Percentiles rank a stretch among this genome's conserved stretches.
phyloP scores from a whole-genome alignment of 2,888 invertebrate species.

The Miltochrista miniata region DNA sequence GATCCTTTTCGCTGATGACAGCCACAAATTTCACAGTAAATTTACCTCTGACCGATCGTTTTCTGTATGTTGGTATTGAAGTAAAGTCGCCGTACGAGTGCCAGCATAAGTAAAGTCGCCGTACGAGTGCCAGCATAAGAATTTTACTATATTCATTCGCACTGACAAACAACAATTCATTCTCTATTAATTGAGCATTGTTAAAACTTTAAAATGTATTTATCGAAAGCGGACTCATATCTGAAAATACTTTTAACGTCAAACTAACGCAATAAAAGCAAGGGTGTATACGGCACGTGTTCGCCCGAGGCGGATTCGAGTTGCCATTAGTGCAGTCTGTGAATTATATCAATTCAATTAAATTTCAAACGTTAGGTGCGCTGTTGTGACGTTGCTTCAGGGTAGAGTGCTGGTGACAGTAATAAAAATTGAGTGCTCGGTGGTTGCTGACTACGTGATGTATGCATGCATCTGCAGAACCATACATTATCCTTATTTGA shows the following conservation, averaged over 20 bases:
- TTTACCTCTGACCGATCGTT: no score
- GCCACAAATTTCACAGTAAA: no score
- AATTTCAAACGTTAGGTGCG: constrained; percentile 38
- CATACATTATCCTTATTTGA: no score
- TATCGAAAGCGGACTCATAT: constrained; percentile 34
- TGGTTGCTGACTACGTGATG: neutral
- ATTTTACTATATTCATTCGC: neutral
- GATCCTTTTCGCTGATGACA: no score
- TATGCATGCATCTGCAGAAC: no score
- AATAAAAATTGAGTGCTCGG: constrained; percentile 21
- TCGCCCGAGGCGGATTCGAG: constrained; percentile 33
- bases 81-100: no score
- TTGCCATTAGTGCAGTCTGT: constrained; percentile 32
- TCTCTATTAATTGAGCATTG: constrained; percentile 1
- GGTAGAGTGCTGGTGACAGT: constrained; percentile 26
- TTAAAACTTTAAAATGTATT: constrained; percentile 15
- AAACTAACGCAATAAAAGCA: constrained; percentile 45
- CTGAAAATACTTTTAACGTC: constrained; percentile 50
- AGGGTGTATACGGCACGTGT: constrained; percentile 48
- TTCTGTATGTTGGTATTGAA: no score
- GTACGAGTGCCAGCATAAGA: no score
- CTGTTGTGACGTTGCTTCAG: constrained; percentile 37
- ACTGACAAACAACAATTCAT: neutral
- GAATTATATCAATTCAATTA: constrained; percentile 41
- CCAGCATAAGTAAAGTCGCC: no score